Base-by-base conservation (phyloP, 2,888 invertebrate species). In the Oxytorus armatus region DNA sequence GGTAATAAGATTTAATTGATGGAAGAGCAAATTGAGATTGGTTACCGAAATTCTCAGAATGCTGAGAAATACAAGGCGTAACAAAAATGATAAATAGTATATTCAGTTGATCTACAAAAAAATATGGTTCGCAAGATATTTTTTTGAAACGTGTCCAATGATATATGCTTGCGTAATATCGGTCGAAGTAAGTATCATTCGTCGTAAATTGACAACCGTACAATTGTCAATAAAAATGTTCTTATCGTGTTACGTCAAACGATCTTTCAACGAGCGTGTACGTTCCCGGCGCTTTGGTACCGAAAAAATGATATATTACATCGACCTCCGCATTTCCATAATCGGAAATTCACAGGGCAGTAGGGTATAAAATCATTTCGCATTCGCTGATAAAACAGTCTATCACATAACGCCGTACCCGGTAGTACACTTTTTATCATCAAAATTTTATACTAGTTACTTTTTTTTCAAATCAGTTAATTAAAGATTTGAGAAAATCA, bases 1-100 rank as follows among this genome's bases (percentile, higher is more conserved):
- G 39, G 36, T n/a, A 68, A 75, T 75, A 68, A 75, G 68, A 75
- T 68, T 59, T 65, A 18, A 18, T 25, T 11, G 11, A 10, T 23
- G 11, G 14, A 16, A 42, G 18, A 29, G 14, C 42, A 44, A 18
- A 42, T 16, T 25, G 25, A 59, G n/a, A 55, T 23, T n/a, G 39
- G 11, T 16, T 8, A 74, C 23, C 16, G 23, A 7, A 36, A 53
- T 73, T 49, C 29, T 53, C 29, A 11, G 14, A 29, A 18, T 44
- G 8, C 42, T 10, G 29, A 29, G 3, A 5, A 29, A 29, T 29
- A 29, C 5, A 29, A 29, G 29, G 5, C 29, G 29, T 29, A 4
- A 3, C 29, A 29, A 5, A 29, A 29, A 4, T n/a, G n/a, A n/a
- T n/a, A n/a, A n/a, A n/a, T n/a, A n/a, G n/a, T n/a, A n/a, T n/a